Percentiles rank a stretch among this genome's conserved stretches.
Evolutionary conservation across 2,113 vertebrate genomes (phyloP).

Genomic region (Trachemys scripta): DNA sequence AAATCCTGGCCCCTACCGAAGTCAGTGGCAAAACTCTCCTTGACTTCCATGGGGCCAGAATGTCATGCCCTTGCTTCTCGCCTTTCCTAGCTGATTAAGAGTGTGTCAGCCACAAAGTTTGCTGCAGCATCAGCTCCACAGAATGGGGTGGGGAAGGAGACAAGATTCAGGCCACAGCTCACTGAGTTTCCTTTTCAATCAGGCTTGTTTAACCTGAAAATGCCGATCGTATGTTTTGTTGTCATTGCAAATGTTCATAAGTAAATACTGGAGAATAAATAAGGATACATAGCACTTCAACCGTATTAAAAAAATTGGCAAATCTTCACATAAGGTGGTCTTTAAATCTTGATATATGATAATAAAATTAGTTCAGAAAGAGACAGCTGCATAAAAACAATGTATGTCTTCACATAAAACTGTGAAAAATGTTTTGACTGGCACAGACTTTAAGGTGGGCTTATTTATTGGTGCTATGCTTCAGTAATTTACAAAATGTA

Average conservation of each 20-base stretch:
- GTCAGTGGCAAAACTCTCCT: background rate
- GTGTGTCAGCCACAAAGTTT: accelerated
- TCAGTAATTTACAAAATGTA: conserved; percentile 72
- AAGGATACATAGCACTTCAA: conserved; percentile 71
- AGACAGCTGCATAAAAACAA: conserved; percentile 63
- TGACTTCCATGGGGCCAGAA: background rate
- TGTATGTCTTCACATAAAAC: conserved; percentile 60
- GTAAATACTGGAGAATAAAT: conserved; percentile 74
- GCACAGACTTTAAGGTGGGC: conserved; percentile 59
- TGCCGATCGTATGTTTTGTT: conserved; percentile 48
- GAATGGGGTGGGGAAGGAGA: accelerated
- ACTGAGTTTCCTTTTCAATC: background rate
- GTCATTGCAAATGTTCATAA: conserved; percentile 48
- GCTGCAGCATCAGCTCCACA: background rate
- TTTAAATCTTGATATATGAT: conserved; percentile 70
- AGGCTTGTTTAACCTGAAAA: conserved; percentile 23
- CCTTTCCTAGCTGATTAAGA: background rate
- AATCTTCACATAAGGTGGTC: conserved; percentile 68
- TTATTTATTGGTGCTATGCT: conserved; percentile 77
- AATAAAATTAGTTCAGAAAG: conserved; percentile 76
- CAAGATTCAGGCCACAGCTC: accelerated
- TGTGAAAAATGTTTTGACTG: conserved; percentile 56
- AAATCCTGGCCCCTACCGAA: background rate
- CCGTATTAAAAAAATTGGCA: conserved; percentile 71
- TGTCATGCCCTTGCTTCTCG: background rate